Percentiles rank a stretch among this genome's conserved stretches.
These are phyloP conservation scores for Melanchra persicariae DNA, from an alignment of 2,888 invertebrate species.

Conservation along the genomic window DNA sequence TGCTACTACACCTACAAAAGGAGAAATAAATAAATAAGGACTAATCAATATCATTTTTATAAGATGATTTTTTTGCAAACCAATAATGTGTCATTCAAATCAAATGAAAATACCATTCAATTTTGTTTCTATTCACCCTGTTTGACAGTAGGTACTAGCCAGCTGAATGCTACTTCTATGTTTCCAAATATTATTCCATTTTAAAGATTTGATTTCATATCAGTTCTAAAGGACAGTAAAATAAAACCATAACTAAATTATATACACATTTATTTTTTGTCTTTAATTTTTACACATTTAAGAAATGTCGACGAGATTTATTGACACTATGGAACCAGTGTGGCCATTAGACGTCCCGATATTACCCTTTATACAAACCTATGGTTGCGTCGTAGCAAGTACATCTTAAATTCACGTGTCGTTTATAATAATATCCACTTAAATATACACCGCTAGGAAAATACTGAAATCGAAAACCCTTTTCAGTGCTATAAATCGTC, in stretches of 20 bases:
- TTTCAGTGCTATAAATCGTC: not conserved
- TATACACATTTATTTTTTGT: constrained; percentile 80
- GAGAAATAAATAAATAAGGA: too few relatives aligned
- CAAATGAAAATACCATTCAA: too few relatives aligned
- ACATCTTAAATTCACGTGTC: constrained; percentile 64
- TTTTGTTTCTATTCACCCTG: too few relatives aligned
- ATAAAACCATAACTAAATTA: constrained; percentile 55
- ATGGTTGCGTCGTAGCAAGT: constrained; percentile 61
- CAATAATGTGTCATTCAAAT: too few relatives aligned
- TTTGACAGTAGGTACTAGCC: too few relatives aligned
- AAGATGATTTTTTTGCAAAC: too few relatives aligned
- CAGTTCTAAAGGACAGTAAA: not conserved
- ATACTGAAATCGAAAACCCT: constrained; percentile 26
- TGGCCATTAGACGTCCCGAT: constrained; percentile 61
- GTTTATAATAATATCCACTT: constrained; percentile 58
- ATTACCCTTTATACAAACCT: constrained; percentile 67
- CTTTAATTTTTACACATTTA: constrained; percentile 76
- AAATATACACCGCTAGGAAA: constrained; percentile 40
- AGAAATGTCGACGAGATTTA: constrained; percentile 73
- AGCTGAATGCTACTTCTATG: too few relatives aligned
- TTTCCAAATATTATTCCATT: too few relatives aligned
- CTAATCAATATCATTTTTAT: too few relatives aligned
- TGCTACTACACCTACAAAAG: too few relatives aligned
- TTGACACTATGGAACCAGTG: constrained; percentile 63
- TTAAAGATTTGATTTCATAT: too few relatives aligned